Conservation (phyloP, 2,113 vertebrate species). For the Ifrita kowaldi region DNA sequence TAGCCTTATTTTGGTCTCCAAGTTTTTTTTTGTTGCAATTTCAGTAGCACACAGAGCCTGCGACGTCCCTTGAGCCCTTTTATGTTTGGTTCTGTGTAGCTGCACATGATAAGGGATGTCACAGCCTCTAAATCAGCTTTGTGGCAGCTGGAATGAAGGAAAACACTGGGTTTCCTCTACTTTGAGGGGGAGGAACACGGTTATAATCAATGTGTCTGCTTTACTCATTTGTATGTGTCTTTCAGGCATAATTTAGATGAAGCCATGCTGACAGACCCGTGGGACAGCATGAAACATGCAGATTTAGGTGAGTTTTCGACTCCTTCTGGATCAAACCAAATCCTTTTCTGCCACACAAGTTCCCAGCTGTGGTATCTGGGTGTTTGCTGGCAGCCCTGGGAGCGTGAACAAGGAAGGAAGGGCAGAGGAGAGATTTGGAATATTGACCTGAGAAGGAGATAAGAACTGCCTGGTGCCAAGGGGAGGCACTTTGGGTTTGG, state of each 20-base stretch:
- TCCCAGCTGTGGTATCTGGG: background rate
- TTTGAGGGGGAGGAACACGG: background rate
- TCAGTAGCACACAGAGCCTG: background rate
- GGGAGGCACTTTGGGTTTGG: background rate
- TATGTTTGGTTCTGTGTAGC: background rate
- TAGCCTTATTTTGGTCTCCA: background rate
- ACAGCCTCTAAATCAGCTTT: background rate
- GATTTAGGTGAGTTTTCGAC: slow-evolving; percentile 78
- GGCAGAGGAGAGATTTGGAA: background rate
- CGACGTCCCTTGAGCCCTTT: background rate
- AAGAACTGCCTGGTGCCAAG: background rate
- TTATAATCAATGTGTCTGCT: background rate
- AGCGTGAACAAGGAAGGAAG: background rate
- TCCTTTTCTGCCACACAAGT: background rate
- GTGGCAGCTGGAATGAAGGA: background rate
- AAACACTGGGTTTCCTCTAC: fast-evolving
- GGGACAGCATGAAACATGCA: slow-evolving; percentile 82
- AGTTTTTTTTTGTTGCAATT: background rate
- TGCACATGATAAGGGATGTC: fast-evolving
- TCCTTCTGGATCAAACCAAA: background rate
- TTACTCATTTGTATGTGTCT: background rate
- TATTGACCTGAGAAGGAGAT: background rate
- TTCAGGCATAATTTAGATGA: slow-evolving; percentile 87
- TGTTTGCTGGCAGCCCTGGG: background rate
- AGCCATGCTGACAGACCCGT: slow-evolving; percentile 85